Evolutionary conservation across 92 coral and sea anemone genomes (phyloP), one percentile per base, ranked within the genome.

Genomic region (Blastomussa wellsi): DNA sequence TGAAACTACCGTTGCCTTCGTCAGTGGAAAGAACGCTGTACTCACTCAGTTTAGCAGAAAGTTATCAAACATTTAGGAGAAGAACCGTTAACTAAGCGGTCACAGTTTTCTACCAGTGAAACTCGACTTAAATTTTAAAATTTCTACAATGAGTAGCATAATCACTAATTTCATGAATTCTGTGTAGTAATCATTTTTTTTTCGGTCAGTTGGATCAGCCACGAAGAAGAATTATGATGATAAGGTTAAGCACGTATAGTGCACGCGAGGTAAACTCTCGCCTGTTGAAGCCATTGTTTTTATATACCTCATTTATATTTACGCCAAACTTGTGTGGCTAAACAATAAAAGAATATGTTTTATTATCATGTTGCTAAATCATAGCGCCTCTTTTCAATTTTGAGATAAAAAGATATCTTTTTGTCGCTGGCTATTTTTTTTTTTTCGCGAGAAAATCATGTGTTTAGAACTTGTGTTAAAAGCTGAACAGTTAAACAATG

Each of bases 31-130:
- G 36, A 13, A 79, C 31, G 24, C 53, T 76, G 74, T 84, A 68
- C 1, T 64, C 91, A 84, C 38, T 84, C 82, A 79, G 67, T 52
- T 80, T 79, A 71, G 77, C 67, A 60, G 67, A 7, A 26, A 60
- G 15, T n/a, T 7, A 9, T 60, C 31, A 60, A n/a, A 60, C 67
- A 60, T 26, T 60, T 60, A 60, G 33, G 32, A 60, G 26, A 60
- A 26, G 12, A 26, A 60, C 49, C 49, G 49, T 51, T 51, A 14
- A 51, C 57, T 51, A 20, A 12, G 1, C 7, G 57, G 22, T 14
- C 22, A 51, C 1, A 10, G 12, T 57, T 62, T 62, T 62, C 68
- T 62, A 9, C 12, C 49, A 44, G 16, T 26, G 28, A 62, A 62
- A 62, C 32, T 62, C 17, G 33, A 9, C 35, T 62, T 62, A 26